Percentiles rank a stretch among this genome's conserved stretches.
Evolutionary conservation across 2,888 invertebrate species (phyloP).

Genomic region (Timema podura): DNA sequence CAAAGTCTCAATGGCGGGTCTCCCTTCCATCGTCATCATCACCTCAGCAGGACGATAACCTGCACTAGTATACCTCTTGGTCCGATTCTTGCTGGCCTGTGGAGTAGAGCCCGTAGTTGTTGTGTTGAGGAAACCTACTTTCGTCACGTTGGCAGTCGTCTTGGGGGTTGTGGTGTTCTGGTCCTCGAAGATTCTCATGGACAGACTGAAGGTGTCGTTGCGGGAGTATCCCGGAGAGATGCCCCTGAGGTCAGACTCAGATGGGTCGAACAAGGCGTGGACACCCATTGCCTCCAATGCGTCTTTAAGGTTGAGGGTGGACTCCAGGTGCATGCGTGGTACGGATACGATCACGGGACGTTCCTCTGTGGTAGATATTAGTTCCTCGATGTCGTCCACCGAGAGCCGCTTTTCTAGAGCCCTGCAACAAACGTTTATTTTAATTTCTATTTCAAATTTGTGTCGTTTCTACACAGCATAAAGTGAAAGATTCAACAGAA

Average conservation of each 20-base stretch:
- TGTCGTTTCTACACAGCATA: no score
- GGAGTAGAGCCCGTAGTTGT: not conserved
- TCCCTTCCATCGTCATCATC: not conserved
- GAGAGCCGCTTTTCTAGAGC: constrained; percentile 49
- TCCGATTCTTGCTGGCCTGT: not conserved
- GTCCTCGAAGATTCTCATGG: constrained; percentile 28
- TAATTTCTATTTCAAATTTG: no score
- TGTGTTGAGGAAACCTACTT: not conserved
- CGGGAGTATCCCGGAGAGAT: constrained; percentile 49
- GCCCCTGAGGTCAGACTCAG: constrained; percentile 62
- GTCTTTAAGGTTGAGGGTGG: constrained; percentile 52
- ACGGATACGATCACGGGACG: constrained; percentile 52
- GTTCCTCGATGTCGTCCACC: constrained; percentile 47
- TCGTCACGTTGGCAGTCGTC: not conserved
- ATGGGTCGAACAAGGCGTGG: constrained; percentile 57
- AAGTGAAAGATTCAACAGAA: no score
- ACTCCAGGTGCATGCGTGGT: constrained; percentile 58
- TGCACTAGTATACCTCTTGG: not conserved
- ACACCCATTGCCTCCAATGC: constrained; percentile 58
- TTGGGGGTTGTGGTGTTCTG: constrained; percentile 49
- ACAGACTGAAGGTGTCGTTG: not conserved
- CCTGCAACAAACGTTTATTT: no score
- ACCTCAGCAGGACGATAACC: not conserved
- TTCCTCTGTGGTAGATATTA: constrained; percentile 49
- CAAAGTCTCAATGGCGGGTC: constrained; percentile 27